Evolutionary conservation across 2,113 vertebrate genomes (phyloP).

Genomic region (Pholis gunnellus): DNA sequence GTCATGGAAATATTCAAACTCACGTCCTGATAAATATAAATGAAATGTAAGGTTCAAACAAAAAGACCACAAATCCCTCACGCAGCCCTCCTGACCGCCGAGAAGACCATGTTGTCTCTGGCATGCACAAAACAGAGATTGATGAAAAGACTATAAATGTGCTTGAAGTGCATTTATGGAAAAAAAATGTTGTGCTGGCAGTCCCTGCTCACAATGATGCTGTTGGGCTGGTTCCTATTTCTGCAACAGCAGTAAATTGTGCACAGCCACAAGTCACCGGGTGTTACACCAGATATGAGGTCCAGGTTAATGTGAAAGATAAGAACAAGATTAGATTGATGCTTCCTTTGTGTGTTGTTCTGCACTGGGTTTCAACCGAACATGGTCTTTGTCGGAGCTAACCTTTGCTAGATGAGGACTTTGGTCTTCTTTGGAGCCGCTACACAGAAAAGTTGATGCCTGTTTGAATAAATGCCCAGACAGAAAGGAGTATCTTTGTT

Average conservation of each 20-base stretch:
- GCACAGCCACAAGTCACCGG: constrained; percentile 38
- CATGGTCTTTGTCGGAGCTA: constrained; percentile 50
- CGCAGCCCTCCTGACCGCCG: not conserved
- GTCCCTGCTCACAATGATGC: constrained; percentile 15
- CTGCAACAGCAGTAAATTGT: constrained; percentile 33
- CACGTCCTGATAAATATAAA: not conserved
- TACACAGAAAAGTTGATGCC: constrained; percentile 44
- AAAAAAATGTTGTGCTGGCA: not conserved
- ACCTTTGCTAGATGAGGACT: constrained; percentile 53
- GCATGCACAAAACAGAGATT: not conserved
- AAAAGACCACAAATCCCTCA: not conserved
- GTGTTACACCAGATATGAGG: constrained; percentile 31
- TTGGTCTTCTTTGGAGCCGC: constrained; percentile 39
- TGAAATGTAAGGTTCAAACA: constrained; percentile 4
- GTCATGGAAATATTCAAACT: not conserved
- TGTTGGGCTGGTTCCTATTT: constrained; percentile 25
- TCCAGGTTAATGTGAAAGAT: not conserved
- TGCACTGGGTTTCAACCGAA: constrained; percentile 49
- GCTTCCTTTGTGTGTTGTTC: constrained; percentile 32
- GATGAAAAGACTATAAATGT: constrained; percentile 13
- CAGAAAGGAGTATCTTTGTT: constrained; percentile 55
- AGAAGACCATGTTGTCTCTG: constrained; percentile 21
- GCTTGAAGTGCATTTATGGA: constrained; percentile 27
- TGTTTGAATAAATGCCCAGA: constrained; percentile 66
- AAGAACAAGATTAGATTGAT: constrained; percentile 39